Base-by-base conservation (phyloP, 2,113 vertebrate genomes). In the Himantopus leucocephalus region DNA sequence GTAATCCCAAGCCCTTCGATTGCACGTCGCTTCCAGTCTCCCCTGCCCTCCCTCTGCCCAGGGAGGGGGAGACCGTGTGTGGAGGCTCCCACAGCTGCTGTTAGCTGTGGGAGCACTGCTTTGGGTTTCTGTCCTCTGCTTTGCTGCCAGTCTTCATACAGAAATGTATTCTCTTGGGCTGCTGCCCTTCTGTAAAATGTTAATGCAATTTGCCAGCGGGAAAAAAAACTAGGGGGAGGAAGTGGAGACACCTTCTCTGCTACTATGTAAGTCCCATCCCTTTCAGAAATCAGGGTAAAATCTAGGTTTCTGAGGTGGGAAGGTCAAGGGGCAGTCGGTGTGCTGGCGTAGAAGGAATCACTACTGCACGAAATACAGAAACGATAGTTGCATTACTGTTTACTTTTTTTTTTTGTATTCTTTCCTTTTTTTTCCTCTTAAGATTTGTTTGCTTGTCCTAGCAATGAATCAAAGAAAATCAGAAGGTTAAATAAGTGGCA, bases 391-490 rank as follows among this genome's bases (percentile, higher is more conserved):
- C 15, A 9, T 83, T 92, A 52, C 18, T 68, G 5, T 74, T 80
- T 39, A 19, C 22, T 26, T 21, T 52, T 29, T 85, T 75, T 39
- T 60, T 48, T 56, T 53, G 17, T 16, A 24, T 72, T 55, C 2
- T 52, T 90, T 76, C 3, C 0, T 24, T n/a, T 50, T 66, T 85
- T 52, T 18, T 5, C 1, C 3, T 56, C 39, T 41, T 68, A 37
- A 67, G 50, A 70, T 53, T 91, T 85, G n/a, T 94, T 88, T 95
- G 39, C 67, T 90, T 94, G 81, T 90, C 62, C 59, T 85, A 91
- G 84, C 47, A 94, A 79, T 80, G 70, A 85, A 82, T 95, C 56
- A 53, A 94, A 94, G 70, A 90, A 90, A 94, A 94, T 85, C 70
- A 94, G 62, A 62, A 95, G 23, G 37, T 77, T 96, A 83, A 95